Percentiles rank a stretch among this genome's conserved stretches.
Evolutionary conservation across 2,113 vertebrate species (phyloP).

Genomic region (Saimiri boliviensis): DNA sequence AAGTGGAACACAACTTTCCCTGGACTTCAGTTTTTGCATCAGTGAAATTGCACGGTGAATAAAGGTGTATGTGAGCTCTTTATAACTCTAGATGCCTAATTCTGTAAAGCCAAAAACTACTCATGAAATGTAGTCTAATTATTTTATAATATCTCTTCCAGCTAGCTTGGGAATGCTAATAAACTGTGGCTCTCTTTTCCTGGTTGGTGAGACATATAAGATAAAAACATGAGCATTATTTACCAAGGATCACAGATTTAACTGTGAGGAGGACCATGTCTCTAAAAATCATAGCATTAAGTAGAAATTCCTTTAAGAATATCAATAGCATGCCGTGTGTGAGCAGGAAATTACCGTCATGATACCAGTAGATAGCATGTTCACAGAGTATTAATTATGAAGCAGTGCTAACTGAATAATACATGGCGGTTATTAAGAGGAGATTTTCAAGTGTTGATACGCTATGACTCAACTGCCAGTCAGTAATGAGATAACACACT

Average conservation of each 20-base stretch:
- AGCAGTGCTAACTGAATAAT: slow-evolving; percentile 43
- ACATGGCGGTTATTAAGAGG: slow-evolving; percentile 12
- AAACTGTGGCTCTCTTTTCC: background rate
- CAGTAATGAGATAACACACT: background rate
- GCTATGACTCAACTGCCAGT: background rate
- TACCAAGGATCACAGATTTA: background rate
- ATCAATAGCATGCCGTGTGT: background rate
- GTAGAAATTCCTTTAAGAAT: slow-evolving; percentile 2
- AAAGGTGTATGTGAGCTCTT: background rate
- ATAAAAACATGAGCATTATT: background rate
- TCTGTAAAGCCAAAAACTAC: background rate
- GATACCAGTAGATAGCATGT: background rate
- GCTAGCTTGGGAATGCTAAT: background rate
- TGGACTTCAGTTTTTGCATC: background rate
- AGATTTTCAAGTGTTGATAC: background rate
- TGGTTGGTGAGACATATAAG: background rate
- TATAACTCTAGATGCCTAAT: background rate
- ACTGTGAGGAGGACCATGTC: background rate
- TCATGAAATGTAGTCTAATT: background rate
- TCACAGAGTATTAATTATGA: slow-evolving; percentile 44
- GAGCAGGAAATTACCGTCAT: slow-evolving; percentile 35
- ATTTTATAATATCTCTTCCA: background rate
- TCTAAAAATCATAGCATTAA: background rate
- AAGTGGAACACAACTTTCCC: background rate
- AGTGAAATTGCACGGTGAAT: background rate